Evolutionary conservation across 2,888 invertebrate species (phyloP).

Genomic region (Globia sparganii): DNA sequence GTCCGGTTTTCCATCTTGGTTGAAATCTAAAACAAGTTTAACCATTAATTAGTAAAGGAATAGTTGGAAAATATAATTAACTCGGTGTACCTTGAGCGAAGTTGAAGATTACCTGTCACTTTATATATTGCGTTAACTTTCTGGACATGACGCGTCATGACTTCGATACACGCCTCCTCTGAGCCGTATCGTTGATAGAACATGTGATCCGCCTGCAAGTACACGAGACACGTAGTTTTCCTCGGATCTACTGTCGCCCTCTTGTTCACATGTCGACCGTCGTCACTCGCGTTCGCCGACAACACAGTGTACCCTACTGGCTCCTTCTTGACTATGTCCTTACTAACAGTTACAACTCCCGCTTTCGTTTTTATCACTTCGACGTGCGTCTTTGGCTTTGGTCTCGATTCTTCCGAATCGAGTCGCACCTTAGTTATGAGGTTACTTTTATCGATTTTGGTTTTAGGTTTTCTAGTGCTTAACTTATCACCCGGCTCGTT

Average conservation of each 20-base stretch:
- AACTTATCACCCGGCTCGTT: slow-evolving; percentile 89
- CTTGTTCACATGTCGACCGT: slow-evolving; percentile 91
- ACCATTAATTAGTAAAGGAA: slow-evolving; percentile 44
- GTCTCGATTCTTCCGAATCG: slow-evolving; percentile 89
- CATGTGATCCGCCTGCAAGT: slow-evolving; percentile 98
- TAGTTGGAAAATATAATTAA: slow-evolving; percentile 12
- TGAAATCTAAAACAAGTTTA: slow-evolving; percentile 93
- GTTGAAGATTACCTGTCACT: slow-evolving; percentile 92
- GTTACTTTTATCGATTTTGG: slow-evolving; percentile 89
- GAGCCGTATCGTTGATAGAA: slow-evolving; percentile 98
- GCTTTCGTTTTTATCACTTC: slow-evolving; percentile 92
- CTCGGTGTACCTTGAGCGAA: slow-evolving; percentile 22
- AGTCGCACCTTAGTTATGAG: slow-evolving; percentile 89
- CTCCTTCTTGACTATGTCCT: slow-evolving; percentile 91
- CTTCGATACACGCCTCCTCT: slow-evolving; percentile 98
- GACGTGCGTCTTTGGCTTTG: slow-evolving; percentile 92
- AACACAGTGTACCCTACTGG: slow-evolving; percentile 87
- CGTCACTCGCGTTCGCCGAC: slow-evolving; percentile 87
- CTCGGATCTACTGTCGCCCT: slow-evolving; percentile 94
- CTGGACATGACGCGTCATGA: slow-evolving; percentile 98
- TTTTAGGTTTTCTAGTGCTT: slow-evolving; percentile 88
- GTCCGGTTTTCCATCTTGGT: slow-evolving; percentile 97
- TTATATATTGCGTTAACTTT: slow-evolving; percentile 97
- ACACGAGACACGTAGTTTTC: slow-evolving; percentile 98
- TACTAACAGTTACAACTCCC: slow-evolving; percentile 91